Evolutionary conservation across 37 sponge, comb jelly and placozoan species (phyloP), one percentile per base, ranked within the genome.

Genomic region (Halichondria panicea): DNA sequence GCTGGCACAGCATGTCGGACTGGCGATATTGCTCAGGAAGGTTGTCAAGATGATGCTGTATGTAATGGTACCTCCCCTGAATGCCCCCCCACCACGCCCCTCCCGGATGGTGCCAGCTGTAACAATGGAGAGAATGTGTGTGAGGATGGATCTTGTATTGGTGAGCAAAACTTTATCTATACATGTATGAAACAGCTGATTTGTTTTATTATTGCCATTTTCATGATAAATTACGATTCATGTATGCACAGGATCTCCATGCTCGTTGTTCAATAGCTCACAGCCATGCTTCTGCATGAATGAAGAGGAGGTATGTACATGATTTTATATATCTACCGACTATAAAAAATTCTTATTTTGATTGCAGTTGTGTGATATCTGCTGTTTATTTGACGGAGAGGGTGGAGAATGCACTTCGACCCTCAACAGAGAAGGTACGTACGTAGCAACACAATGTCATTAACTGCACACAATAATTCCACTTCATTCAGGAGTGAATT

Each of bases 301-400:
- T 24, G 73, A 55, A 25, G 53, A 60, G 24, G 52, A 81, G 55
- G 81, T 81, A 33, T 33, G 34, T 61, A 24, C 39, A 0, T 32
- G 63, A 41, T 11, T 25, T 40, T 7, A 11, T 22, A 18, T 54
- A 36, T 19, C 5, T 5, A 66, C 9, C 19, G 43, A 22, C 52
- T 55, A 43, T 67, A 53, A 11, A 39, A 55, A 35, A 28, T 54
- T 5, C 5, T 55, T 52, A 4, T 11, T 68, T 44, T 55, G 32
- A 5, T 6, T 60, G 24, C 52, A 85, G 86, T 44, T 77, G 42
- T 85, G 86, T 72, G 48, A 85, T 43, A 67, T 77, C 0, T 85
- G 86, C 63, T 85, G 86, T 63, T 46, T 66, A 25, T 71, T 85
- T 71, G 67, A 65, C 57, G 86, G 72, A 54, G 35, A 19, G 27